phyloP scores from a whole-genome alignment of 2,888 invertebrate genomes.

The Linnaemya tessellans region DNA sequence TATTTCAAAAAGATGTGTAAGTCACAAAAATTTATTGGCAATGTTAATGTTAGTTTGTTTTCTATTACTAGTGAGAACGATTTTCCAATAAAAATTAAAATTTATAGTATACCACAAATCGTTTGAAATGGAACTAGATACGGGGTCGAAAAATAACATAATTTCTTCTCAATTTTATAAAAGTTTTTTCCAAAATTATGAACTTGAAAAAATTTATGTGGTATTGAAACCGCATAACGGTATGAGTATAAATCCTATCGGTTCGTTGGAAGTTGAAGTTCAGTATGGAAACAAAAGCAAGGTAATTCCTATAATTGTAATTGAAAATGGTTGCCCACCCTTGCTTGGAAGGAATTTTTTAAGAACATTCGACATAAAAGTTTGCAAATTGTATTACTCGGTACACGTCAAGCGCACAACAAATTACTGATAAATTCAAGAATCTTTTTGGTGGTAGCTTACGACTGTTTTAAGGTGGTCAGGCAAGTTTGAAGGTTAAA shows the following conservation, averaged over 20 bases:
- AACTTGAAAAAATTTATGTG: neutral
- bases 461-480: slow-evolving; percentile 61
- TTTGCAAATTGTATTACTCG: slow-evolving; percentile 2
- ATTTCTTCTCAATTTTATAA: slow-evolving; percentile 11
- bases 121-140: slow-evolving; percentile 41
- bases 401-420: neutral
- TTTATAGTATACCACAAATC: slow-evolving; percentile 25
- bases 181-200: slow-evolving; percentile 6
- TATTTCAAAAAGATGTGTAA: slow-evolving; percentile 5
- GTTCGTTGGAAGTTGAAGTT: slow-evolving; percentile 11
- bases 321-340: slow-evolving; percentile 5
- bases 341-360: slow-evolving; percentile 26
- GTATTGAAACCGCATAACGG: slow-evolving; percentile 47
- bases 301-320: slow-evolving; percentile 31
- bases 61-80: slow-evolving; percentile 42
- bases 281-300: slow-evolving; percentile 23
- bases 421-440: no score
- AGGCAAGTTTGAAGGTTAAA: slow-evolving; percentile 60
- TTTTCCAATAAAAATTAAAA: slow-evolving; percentile 30
- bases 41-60: slow-evolving; percentile 26
- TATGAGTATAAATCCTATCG: neutral
- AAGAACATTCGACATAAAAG: slow-evolving; percentile 19
- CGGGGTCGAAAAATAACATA: slow-evolving; percentile 46
- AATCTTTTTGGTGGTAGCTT: slow-evolving; percentile 2
- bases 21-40: neutral